Percentiles rank a stretch among this genome's conserved stretches.
Conservation (phyloP, 2,888 invertebrate genomes). For the Drosophila meridionalis region DNA sequence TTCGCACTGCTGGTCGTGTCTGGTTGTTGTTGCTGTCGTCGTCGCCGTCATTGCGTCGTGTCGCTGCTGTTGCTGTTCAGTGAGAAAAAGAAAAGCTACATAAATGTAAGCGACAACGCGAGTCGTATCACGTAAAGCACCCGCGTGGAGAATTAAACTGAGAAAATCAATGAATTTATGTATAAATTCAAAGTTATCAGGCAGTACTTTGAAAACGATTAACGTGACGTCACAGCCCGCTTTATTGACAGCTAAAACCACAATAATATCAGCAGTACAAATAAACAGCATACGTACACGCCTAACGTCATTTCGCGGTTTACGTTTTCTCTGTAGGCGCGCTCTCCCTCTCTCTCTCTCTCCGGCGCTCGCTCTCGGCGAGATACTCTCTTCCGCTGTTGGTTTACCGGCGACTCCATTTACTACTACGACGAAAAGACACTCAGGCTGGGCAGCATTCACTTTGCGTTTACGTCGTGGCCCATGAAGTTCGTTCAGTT, state of each 20-base stretch:
- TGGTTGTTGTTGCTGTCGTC: conserved; percentile 72
- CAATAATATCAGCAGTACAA: conserved; percentile 3
- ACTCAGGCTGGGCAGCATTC: conserved; percentile 44
- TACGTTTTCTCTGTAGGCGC: conserved; percentile 56
- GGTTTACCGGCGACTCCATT: conserved; percentile 69
- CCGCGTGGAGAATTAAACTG: conserved; percentile 40
- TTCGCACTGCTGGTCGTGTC: conserved; percentile 76
- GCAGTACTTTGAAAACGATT: conserved; percentile 11
- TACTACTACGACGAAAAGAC: conserved; percentile 57
- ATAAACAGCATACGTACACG: conserved; percentile 9
- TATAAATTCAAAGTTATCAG: conserved; percentile 4
- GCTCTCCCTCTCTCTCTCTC: conserved; percentile 21
- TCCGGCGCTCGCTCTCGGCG: conserved; percentile 26
- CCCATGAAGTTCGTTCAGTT: conserved; percentile 70
- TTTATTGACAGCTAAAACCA: conserved; percentile 12
- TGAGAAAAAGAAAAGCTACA: conserved; percentile 44
- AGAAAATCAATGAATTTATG: conserved; percentile 10
- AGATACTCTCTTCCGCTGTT: conserved; percentile 53
- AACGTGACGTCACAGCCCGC: conserved; percentile 21
- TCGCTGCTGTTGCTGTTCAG: conserved; percentile 49
- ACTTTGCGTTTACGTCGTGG: conserved; percentile 75
- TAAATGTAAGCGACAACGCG: conserved; percentile 44
- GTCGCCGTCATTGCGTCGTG: conserved; percentile 32
- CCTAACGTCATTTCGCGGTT: conserved; percentile 36
- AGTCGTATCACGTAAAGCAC: conserved; percentile 42